These are phyloP conservation scores for Pseudomyrmex gracilis DNA, from an alignment of 1,140 invertebrate genomes.

Conservation along the genomic window DNA sequence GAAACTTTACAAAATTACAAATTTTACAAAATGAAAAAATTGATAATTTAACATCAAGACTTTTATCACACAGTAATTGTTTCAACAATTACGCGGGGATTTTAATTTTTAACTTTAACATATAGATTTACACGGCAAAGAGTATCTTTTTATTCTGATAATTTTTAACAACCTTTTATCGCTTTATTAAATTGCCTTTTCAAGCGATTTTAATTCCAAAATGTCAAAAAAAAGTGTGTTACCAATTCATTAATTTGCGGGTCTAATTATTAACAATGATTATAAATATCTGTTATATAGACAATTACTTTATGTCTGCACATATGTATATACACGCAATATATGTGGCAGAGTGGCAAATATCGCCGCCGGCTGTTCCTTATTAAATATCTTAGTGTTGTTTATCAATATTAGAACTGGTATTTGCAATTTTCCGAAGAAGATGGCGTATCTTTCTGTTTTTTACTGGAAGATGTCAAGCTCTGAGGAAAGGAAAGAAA, in stretches of 20 bases:
- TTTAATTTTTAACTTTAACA: not conserved
- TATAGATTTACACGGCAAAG: not conserved
- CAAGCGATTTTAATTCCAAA: not conserved
- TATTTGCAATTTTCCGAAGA: not conserved
- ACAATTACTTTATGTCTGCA: constrained; percentile 1
- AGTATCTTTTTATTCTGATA: not conserved
- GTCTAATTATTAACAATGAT: not conserved
- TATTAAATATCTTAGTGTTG: not conserved
- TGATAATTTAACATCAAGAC: not conserved
- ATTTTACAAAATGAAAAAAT: not conserved
- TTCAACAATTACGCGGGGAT: not conserved
- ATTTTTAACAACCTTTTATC: not conserved
- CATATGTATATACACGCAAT: not conserved
- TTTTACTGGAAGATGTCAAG: constrained; percentile 2
- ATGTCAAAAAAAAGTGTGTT: not conserved
- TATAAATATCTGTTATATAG: not conserved
- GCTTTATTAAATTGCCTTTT: not conserved
- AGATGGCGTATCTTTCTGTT: not conserved
- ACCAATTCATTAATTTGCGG: not conserved
- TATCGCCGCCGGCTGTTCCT: not conserved
- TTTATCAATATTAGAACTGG: not conserved
- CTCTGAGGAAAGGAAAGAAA: not conserved
- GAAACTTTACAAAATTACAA: constrained; percentile 10
- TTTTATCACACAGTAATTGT: not conserved
- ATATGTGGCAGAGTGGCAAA: not conserved